Conservation (phyloP, 1,140 invertebrate species). For the Microplitis mediator region DNA sequence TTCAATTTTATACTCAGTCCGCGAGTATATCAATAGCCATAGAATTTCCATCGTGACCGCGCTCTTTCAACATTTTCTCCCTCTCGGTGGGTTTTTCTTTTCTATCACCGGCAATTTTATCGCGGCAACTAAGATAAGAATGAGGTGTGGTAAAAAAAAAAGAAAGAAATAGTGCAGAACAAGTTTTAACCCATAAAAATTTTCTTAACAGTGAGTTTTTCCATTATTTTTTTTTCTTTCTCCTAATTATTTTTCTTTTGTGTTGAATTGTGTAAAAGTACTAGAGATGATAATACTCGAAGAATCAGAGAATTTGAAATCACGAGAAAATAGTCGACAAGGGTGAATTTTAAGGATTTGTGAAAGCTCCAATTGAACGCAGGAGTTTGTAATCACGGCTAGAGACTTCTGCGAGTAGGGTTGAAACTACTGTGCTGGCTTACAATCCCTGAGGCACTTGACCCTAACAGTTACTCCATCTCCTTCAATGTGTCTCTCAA, state of each 20-base stretch:
- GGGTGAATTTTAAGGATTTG: constrained; percentile 18
- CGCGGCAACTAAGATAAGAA: not conserved
- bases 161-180: not conserved
- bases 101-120: not conserved
- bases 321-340: not conserved
- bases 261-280: not conserved
- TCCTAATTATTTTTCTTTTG: not conserved
- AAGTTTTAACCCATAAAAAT: not conserved
- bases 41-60: constrained; percentile 14
- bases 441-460: constrained; percentile 14
- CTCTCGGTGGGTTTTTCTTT: not conserved
- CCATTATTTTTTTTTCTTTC: not conserved
- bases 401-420: constrained; percentile 7
- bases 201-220: not conserved
- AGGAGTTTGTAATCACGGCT: constrained; percentile 23
- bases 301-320: not conserved
- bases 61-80: not conserved
- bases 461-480: constrained; percentile 13
- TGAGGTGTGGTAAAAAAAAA: not conserved
- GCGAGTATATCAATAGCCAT: not conserved
- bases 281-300: not conserved
- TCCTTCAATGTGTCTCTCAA: not conserved
- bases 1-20: not conserved
- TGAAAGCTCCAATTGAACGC: not conserved
- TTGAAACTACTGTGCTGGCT: constrained; percentile 6